Evolutionary conservation across 2,888 invertebrate genomes (phyloP).

Genomic region (Rhingia campestris): DNA sequence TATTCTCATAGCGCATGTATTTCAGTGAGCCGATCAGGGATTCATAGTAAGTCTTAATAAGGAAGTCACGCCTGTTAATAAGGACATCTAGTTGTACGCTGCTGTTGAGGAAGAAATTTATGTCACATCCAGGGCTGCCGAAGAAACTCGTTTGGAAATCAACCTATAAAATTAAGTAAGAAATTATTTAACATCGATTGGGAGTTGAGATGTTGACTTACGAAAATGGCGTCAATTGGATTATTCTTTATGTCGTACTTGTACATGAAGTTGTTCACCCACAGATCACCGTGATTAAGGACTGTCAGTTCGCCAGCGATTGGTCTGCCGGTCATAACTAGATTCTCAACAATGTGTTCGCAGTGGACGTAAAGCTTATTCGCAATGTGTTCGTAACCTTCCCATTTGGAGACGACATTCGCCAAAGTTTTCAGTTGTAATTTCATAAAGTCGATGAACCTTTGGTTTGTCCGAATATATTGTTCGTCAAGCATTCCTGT

Average conservation of each 20-base stretch:
- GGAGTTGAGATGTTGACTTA: conserved; percentile 76
- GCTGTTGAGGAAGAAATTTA: conserved; percentile 82
- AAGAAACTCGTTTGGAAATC: conserved; percentile 81
- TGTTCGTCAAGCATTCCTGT: conserved; percentile 81
- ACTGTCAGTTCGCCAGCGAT: conserved; percentile 82
- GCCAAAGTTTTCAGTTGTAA: conserved; percentile 79
- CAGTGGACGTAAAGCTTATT: conserved; percentile 81
- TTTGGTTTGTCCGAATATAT: conserved; percentile 79
- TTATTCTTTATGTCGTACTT: conserved; percentile 81
- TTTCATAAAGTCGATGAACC: conserved; percentile 79
- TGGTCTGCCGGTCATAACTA: conserved; percentile 78
- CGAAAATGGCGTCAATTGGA: conserved; percentile 83
- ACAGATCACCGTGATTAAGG: conserved; percentile 84
- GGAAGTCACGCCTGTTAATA: conserved; percentile 78
- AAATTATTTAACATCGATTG: too few relatives aligned
- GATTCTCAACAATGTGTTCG: conserved; percentile 79
- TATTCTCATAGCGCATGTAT: conserved; percentile 76
- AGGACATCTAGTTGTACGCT: conserved; percentile 81
- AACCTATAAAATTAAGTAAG: conserved; percentile 75
- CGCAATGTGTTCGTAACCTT: conserved; percentile 82
- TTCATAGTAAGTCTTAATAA: conserved; percentile 79
- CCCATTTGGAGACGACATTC: conserved; percentile 82
- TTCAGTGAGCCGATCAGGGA: conserved; percentile 78
- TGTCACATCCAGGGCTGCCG: conserved; percentile 82
- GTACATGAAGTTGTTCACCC: conserved; percentile 85